Evolutionary conservation across 2,888 invertebrate species (phyloP).

Genomic region (Temnothorax unifasciatus): DNA sequence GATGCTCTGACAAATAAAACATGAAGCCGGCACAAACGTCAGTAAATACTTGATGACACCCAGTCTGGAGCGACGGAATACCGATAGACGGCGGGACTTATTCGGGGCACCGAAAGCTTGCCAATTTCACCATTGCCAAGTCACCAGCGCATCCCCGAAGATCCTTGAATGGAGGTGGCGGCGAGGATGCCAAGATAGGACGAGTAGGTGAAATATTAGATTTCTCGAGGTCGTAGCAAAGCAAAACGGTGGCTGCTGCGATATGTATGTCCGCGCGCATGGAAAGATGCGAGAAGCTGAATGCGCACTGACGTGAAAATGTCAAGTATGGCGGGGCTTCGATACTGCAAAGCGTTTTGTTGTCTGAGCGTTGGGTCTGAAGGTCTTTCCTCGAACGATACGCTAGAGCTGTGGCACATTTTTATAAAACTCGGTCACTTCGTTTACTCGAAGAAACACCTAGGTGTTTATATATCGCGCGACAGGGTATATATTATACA

Average conservation of each 20-base stretch:
- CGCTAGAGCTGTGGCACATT: not conserved
- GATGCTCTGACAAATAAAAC: conserved; percentile 62
- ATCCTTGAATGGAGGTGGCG: conserved; percentile 55
- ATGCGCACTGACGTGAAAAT: conserved; percentile 33
- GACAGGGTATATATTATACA: not conserved
- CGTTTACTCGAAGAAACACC: conserved; percentile 8
- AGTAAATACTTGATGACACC: conserved; percentile 75
- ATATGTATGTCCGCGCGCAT: not conserved
- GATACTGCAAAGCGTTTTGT: not conserved
- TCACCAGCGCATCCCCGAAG: conserved; percentile 45
- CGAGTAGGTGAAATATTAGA: conserved; percentile 60
- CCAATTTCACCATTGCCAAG: conserved; percentile 71
- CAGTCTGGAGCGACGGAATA: conserved; percentile 60
- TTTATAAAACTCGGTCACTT: conserved; percentile 41
- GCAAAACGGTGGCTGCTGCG: conserved; percentile 11
- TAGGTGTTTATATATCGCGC: not conserved
- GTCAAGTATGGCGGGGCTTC: conserved; percentile 4
- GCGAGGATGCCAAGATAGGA: conserved; percentile 56
- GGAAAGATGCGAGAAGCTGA: conserved; percentile 26
- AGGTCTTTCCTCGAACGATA: conserved; percentile 26
- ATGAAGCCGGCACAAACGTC: conserved; percentile 60
- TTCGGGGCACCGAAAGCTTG: conserved; percentile 66
- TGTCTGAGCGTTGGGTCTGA: conserved; percentile 6
- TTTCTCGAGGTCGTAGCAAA: conserved; percentile 48
- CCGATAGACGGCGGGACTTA: conserved; percentile 53